Evolutionary conservation across 1,140 invertebrate species (phyloP).

Genomic region (Pinna nobilis): DNA sequence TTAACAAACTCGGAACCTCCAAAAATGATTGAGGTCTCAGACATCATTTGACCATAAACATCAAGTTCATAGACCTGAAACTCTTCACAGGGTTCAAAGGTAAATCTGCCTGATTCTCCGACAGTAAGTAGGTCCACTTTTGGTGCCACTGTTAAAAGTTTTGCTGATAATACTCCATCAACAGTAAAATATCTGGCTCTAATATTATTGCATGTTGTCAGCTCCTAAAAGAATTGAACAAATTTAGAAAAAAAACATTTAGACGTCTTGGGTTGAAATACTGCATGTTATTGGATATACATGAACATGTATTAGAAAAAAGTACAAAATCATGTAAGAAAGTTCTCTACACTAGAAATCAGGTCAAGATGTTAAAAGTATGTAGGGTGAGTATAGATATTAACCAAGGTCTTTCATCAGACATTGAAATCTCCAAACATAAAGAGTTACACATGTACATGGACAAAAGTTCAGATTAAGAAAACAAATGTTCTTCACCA

Average conservation of each 20-base stretch:
- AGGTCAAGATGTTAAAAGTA: too few relatives aligned
- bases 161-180: conserved; percentile 40
- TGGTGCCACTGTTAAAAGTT: conserved; percentile 27
- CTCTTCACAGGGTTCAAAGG: conserved; percentile 36
- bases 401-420: too few relatives aligned
- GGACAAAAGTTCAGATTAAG: too few relatives aligned
- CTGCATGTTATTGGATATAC: neutral
- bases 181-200: conserved; percentile 43
- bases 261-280: neutral
- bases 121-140: conserved; percentile 45
- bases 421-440: too few relatives aligned
- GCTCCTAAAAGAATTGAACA: neutral
- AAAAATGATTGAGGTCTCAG: conserved; percentile 45
- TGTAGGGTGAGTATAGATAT: too few relatives aligned
- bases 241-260: neutral
- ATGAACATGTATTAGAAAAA: too few relatives aligned
- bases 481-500: too few relatives aligned
- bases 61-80: conserved; percentile 39
- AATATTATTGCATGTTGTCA: conserved; percentile 39
- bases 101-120: conserved; percentile 31
- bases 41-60: conserved; percentile 48
- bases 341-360: too few relatives aligned
- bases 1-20: conserved; percentile 35
- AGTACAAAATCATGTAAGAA: too few relatives aligned
- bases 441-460: too few relatives aligned